Evolutionary conservation across 2,797 vertebrate genomes (phyloP).

Genomic region (Lepidocolaptes lacrymiger): DNA sequence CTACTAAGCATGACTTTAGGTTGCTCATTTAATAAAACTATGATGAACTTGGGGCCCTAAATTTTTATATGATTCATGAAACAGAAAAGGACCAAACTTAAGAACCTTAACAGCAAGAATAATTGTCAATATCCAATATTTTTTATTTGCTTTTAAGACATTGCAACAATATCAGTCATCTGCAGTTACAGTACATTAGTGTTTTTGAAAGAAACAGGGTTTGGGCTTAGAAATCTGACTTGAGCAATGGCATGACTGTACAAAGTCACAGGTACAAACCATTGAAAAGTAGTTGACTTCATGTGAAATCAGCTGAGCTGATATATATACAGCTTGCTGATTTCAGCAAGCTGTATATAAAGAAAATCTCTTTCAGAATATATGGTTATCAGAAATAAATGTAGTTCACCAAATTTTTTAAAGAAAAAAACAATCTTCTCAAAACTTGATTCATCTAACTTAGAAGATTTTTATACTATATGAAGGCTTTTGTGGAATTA

Average conservation of each 20-base stretch:
- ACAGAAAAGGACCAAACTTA: background rate
- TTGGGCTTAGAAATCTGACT: background rate
- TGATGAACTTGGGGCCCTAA: background rate
- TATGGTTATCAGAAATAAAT: background rate
- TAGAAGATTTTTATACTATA: background rate
- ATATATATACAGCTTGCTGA: no score
- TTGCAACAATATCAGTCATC: background rate
- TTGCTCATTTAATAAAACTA: constrained; percentile 25
- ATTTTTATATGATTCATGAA: background rate
- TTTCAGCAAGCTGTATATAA: background rate
- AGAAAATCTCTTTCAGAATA: background rate
- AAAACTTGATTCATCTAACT: background rate
- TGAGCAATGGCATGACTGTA: background rate
- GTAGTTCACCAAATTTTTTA: background rate
- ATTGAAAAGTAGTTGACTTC: background rate
- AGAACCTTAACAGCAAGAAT: background rate
- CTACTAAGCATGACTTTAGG: background rate
- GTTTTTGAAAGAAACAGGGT: background rate
- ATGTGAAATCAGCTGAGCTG: background rate
- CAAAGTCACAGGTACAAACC: background rate
- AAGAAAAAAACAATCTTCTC: background rate
- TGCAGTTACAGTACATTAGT: background rate
- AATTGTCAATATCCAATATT: background rate
- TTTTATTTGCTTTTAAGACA: background rate
- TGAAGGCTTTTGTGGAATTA: background rate